Conservation (phyloP, 1,140 invertebrate genomes). For the Pogonomyrmex barbatus region DNA sequence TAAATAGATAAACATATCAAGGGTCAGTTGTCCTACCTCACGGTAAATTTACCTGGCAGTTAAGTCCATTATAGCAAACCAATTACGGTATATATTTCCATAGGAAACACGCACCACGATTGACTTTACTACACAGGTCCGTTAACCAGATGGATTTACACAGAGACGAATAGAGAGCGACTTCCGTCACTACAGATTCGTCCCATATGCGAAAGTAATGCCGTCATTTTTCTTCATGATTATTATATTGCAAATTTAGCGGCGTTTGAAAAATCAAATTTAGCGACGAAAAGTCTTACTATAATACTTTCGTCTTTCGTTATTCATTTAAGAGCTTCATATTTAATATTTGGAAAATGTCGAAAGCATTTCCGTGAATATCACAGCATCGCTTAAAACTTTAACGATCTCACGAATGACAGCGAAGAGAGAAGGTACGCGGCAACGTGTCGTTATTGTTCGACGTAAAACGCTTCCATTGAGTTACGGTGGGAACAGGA, state of each 20-base stretch:
- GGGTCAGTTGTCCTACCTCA: conserved; percentile 20
- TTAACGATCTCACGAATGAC: not conserved
- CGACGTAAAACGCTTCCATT: conserved; percentile 17
- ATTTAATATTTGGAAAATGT: not conserved
- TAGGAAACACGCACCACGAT: conserved; percentile 9
- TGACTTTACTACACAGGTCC: not conserved
- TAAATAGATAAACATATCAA: conserved; percentile 61
- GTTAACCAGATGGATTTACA: not conserved
- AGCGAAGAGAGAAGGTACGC: not conserved
- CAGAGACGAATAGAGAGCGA: not conserved
- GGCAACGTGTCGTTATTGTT: conserved; percentile 9
- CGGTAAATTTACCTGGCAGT: conserved; percentile 36
- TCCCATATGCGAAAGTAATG: not conserved
- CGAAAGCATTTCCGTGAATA: conserved; percentile 4
- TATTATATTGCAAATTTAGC: not conserved
- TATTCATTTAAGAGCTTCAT: not conserved
- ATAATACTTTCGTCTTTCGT: not conserved
- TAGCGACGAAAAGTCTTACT: not conserved
- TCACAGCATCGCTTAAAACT: conserved; percentile 8
- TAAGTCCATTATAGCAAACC: conserved; percentile 38
- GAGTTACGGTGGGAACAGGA: conserved; percentile 60
- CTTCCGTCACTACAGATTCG: not conserved
- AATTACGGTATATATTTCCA: conserved; percentile 43
- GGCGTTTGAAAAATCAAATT: not conserved
- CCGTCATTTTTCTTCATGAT: not conserved